Evolutionary conservation across 2,888 invertebrate species (phyloP), one percentile per base, ranked within the genome.

Genomic region (Isotomurus palustris): DNA sequence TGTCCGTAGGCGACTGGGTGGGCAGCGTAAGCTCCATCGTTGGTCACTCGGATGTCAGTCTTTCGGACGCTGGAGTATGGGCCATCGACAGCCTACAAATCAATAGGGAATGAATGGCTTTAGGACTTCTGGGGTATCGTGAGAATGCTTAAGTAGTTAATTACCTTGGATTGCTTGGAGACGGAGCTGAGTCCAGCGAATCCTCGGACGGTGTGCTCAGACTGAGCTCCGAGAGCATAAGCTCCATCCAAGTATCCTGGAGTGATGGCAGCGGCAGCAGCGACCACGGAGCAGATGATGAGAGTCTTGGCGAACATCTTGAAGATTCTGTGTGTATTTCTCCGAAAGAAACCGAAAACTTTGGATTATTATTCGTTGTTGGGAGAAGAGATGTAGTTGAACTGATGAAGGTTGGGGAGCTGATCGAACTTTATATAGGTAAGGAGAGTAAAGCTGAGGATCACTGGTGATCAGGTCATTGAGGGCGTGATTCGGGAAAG

Each of bases 31-130:
- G 59, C 62, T 36, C 57, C 67, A 51, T 68, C 67, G 56, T 68
- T 68, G 58, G 67, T 68, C 45, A 62, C 56, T 53, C 69, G 60
- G 60, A 65, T 65, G 56, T 69, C 69, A 53, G 55, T 55, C 58
- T 69, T 69, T 32, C 62, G 64, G 53, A 65, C 62, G 47, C 36
- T 40, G 25, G 67, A 57, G 65, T 64, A 58, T 4, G 69, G 57
- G 41, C 63, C 60, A 40, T 64, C 63, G 56, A 69, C 56, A 36
- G 65, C 54, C 67, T 68, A 50, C 14, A 28, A 40, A 45, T 45
- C 48, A 38, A 41, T 32, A 48, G 28, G 12, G 14, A 14, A 22
- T 28, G 28, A 52, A 12, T 12, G 25, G 43, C 19, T 8, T 27
- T 3, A 10, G 14, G 32, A 32, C 8, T 51, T 12, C 19, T 51